Evolutionary conservation across 2,113 vertebrate species (phyloP).

Genomic region (Zootoca vivipara): DNA sequence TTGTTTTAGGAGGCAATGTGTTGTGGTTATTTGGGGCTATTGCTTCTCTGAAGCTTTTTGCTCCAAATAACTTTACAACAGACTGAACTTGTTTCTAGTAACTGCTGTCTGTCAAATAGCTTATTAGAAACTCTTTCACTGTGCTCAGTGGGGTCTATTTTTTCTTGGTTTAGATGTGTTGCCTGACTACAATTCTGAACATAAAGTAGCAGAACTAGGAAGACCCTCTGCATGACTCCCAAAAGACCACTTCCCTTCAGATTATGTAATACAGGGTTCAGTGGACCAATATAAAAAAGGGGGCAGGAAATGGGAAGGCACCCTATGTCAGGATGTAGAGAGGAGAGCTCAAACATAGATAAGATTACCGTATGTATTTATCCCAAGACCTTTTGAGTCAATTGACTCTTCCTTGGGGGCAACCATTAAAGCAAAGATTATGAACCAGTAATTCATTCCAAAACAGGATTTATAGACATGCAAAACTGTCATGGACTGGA

Average conservation of each 20-base stretch:
- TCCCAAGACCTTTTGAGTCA: neutral
- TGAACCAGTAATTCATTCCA: too few relatives aligned
- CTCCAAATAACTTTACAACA: neutral
- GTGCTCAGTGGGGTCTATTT: neutral
- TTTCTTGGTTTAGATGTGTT: neutral
- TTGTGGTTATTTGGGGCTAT: constrained; percentile 5
- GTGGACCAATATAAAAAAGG: neutral
- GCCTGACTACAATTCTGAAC: neutral
- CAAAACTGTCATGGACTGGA: too few relatives aligned
- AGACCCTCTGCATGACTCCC: neutral
- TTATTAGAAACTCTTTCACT: neutral
- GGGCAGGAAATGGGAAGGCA: too few relatives aligned
- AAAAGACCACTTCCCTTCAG: neutral
- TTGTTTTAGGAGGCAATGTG: constrained; percentile 10
- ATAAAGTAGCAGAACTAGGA: neutral
- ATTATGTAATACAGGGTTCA: neutral
- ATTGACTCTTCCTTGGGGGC: neutral
- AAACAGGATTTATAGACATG: too few relatives aligned
- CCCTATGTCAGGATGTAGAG: too few relatives aligned
- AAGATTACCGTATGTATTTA: neutral
- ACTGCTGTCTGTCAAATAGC: neutral
- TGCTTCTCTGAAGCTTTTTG: neutral
- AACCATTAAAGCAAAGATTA: neutral
- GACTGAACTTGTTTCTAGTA: neutral
- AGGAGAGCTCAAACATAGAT: neutral